Base-by-base conservation (phyloP, 2,888 invertebrate species). In the Limnephilus marmoratus region DNA sequence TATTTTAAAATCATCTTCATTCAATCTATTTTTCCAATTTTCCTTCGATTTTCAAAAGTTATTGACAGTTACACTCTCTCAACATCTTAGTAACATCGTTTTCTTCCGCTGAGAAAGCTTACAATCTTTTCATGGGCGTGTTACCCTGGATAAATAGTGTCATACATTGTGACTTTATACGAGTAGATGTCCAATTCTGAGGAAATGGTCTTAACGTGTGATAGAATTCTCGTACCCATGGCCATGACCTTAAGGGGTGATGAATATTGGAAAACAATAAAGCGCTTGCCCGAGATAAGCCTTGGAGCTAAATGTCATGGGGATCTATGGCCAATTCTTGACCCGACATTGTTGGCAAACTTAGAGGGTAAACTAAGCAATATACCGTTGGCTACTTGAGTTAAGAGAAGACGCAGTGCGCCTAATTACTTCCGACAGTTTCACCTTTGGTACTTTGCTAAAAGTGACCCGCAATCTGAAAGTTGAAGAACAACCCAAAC, bases 231-330 rank as follows among this genome's bases (percentile, higher is more conserved):
- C n/a, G 9, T 68, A 24, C 9, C 24, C 68, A 68, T 68, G 24
- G 68, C n/a, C 68, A 24, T 24, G 24, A 24, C 68, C 68, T 24
- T 24, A 9, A 68, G 68, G 24, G 68, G 68, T 83, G 37, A 83
- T 37, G 83, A 83, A 83, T 83, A 83, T 83, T 83, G 83, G 83
- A 83, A 37, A 83, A 83, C 37, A 83, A 68, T 68, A 68, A 68
- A 68, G 24, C 24, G 24, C 68, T 24, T 9, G 0, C 24, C 68
- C 68, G n/a, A 37, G 83, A 83, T 37, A 83, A 83, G 37, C 83
- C 83, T 37, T 24, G 37, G 24, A 37, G 83, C n/a, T 37, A 24
- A 83, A 83, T 83, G 83, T 83, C 83, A 24, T 34, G 34, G 0
- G 37, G 24, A 37, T 24, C 83, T n/a, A 83, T 9, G 34, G 37